Evolutionary conservation across 2,888 invertebrate genomes (phyloP).

Genomic region (Cephus nigrinus): DNA sequence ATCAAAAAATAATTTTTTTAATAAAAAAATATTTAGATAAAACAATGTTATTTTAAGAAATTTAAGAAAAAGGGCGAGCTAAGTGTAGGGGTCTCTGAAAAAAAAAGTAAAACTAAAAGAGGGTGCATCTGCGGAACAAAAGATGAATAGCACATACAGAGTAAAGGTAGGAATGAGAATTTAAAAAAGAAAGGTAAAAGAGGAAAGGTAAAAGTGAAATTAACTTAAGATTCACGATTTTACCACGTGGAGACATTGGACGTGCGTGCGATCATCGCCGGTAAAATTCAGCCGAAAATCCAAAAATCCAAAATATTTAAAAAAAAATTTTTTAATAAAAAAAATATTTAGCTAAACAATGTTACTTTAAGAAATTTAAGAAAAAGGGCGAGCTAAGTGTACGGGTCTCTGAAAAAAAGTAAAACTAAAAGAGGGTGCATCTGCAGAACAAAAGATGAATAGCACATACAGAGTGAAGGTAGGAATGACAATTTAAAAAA

Average conservation of each 20-base stretch:
- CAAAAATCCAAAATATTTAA: rapidly evolving
- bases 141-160: slow-evolving; percentile 10
- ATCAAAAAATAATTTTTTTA: neutral
- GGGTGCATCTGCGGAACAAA: neutral
- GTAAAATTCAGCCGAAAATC: no score
- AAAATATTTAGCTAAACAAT: neutral
- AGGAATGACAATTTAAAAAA: slow-evolving; percentile 8
- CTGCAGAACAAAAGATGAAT: slow-evolving; percentile 4
- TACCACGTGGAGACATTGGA: no score
- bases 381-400: no score
- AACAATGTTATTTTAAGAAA: neutral
- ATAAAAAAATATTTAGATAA: neutral
- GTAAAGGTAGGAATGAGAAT: slow-evolving; percentile 13
- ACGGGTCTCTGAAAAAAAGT: slow-evolving; percentile 2
- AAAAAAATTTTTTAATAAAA: neutral
- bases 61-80: no score
- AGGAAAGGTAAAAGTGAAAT: neutral
- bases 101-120: slow-evolving; percentile 17
- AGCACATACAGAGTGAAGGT: slow-evolving; percentile 13
- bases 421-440: slow-evolving; percentile 4
- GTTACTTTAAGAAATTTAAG: no score
- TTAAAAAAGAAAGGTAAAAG: slow-evolving; percentile 7
- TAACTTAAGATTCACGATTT: no score
- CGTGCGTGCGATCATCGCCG: no score
- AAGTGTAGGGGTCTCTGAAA: neutral